These are phyloP conservation scores for Julus scanicus DNA, from an alignment of 2,888 invertebrate species.

Conservation along the genomic window DNA sequence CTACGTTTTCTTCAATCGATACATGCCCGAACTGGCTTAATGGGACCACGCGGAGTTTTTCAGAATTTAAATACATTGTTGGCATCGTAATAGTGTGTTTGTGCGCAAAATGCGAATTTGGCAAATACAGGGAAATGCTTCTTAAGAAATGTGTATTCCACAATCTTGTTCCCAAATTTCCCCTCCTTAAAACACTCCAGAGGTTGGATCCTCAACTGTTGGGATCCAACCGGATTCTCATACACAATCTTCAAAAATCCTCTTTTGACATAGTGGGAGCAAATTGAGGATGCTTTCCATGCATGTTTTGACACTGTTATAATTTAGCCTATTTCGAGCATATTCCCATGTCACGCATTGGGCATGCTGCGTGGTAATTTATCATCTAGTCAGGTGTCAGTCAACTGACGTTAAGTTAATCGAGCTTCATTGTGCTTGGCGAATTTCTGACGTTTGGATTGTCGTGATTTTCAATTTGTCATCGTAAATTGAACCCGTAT, in stretches of 20 bases:
- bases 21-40: neutral
- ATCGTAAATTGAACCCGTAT: constrained; percentile 9
- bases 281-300: neutral
- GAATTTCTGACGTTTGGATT: neutral
- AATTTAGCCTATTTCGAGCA: neutral
- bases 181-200: too few species aligned
- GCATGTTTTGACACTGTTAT: constrained; percentile 13
- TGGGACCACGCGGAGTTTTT: too few species aligned
- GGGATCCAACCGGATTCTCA: neutral
- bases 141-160: neutral
- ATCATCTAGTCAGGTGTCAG: constrained; percentile 1
- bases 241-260: neutral
- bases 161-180: too few species aligned
- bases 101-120: neutral
- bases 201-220: neutral
- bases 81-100: neutral
- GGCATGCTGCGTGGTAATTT: neutral
- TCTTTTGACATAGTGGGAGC: neutral
- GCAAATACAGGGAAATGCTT: neutral
- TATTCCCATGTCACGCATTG: neutral
- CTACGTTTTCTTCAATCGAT: neutral
- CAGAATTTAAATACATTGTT: neutral
- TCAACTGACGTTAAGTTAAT: constrained; percentile 13
- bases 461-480: constrained; percentile 42
- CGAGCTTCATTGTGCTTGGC: constrained; percentile 24